Base-by-base conservation (phyloP, 1,140 invertebrate genomes). In the Bombyx mandarina region DNA sequence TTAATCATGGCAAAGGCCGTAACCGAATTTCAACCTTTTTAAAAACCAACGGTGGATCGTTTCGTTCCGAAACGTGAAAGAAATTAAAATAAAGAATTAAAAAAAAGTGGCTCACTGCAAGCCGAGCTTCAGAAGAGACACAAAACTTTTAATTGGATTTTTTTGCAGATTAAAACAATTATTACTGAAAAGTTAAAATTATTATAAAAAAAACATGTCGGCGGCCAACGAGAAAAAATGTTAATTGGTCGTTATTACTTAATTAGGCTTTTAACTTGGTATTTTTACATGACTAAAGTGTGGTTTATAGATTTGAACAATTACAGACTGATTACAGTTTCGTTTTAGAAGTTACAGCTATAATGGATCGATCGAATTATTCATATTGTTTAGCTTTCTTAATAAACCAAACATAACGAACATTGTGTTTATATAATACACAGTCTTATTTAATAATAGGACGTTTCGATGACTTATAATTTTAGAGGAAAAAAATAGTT, bases 61-160 rank as follows among this genome's bases (percentile, higher is more conserved):
- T 56, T 50, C 61, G 12, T 54, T 22, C 44, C 10, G 44, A 46
- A 9, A 46, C 45, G 45, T 46, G 8, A 54, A 54, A 54, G 61
- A 54, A 63, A 56, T 59, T 46, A 61, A 61, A 57, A 58, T 50
- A 48, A 49, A 35, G 26, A 35, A 35, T 35, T 35, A 35, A 35
- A 35, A 35, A 35, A 35, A 35, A 35, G 49, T 46, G 52, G 52
- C 53, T 53, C 56, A 47, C 56, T 66, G 53, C 62, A 65, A 63
- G 65, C 63, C 64, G 57, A 64, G 67, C 67, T 67, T 59, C 54
- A 52, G 53, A 62, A 69, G 67, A 67, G 69, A 71, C 67, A 74
- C 73, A 67, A 75, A 76, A 78, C 65, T 76, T 78, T 78, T 78
- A 74, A 78, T 76, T 78, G 67, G 69, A 74, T 66, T 78, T 75